phyloP scores from a whole-genome alignment of 2,113 vertebrate species.

The Apistogramma diplotaenia region DNA sequence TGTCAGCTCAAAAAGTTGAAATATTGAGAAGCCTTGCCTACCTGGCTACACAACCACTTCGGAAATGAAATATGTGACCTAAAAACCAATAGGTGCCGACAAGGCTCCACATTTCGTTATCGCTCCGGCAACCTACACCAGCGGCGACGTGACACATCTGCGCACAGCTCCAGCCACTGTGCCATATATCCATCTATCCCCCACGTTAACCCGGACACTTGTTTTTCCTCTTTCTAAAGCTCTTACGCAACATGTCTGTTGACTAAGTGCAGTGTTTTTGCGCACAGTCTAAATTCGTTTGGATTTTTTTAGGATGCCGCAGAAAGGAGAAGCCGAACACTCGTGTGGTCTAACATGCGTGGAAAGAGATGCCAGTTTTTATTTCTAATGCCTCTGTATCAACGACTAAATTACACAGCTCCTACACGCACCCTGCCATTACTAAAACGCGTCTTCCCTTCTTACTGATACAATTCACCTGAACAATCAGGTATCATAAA shows the following conservation, averaged over 20 bases:
- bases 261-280: neutral
- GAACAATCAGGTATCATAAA: neutral
- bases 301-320: neutral
- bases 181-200: neutral
- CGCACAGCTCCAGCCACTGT: neutral
- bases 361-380: neutral
- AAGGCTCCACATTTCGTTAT: neutral
- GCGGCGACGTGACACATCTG: neutral
- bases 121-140: neutral
- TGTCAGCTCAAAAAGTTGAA: conserved; percentile 32
- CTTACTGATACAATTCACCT: neutral
- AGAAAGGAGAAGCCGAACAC: neutral
- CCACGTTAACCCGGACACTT: neutral
- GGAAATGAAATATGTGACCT: neutral
- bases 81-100: neutral
- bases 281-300: neutral
- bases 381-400: neutral
- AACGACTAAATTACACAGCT: neutral
- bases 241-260: neutral
- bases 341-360: neutral
- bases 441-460: neutral
- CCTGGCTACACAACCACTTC: neutral
- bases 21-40: conserved; percentile 9
- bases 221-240: neutral
- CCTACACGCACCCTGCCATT: neutral